phyloP scores from a whole-genome alignment of 2,797 vertebrate genomes.

The Gambusia yucatana region DNA sequence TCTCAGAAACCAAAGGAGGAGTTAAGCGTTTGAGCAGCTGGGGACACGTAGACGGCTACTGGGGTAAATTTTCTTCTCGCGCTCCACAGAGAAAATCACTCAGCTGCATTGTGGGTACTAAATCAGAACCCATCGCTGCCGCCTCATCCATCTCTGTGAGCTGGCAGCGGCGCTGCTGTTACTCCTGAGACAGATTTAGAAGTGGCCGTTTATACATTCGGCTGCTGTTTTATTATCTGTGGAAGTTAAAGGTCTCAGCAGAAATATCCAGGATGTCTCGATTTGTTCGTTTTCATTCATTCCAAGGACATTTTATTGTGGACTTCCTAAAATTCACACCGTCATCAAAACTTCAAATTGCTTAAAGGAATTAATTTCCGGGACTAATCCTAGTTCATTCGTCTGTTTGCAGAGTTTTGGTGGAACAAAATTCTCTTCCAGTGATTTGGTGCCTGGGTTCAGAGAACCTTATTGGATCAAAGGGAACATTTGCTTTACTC shows the following conservation, averaged over 20 bases:
- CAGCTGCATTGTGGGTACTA: slow-evolving; percentile 55
- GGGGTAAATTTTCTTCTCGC: slow-evolving; percentile 13
- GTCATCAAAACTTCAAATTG: not conserved
- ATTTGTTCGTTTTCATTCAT: slow-evolving; percentile 17
- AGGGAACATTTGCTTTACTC: not conserved
- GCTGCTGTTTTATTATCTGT: slow-evolving; percentile 22
- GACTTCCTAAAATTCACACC: not conserved
- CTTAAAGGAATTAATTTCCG: slow-evolving; percentile 9
- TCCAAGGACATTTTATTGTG: not conserved
- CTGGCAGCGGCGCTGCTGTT: slow-evolving; percentile 25
- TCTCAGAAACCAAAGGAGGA: slow-evolving; percentile 44
- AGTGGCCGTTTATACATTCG: slow-evolving; percentile 8
- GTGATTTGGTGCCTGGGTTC: not conserved
- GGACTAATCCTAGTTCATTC: not conserved
- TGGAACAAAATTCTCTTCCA: not conserved
- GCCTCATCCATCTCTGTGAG: slow-evolving; percentile 60
- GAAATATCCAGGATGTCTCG: slow-evolving; percentile 1
- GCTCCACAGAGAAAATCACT: slow-evolving; percentile 63
- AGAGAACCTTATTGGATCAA: not conserved
- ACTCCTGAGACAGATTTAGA: slow-evolving; percentile 29
- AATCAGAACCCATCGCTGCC: slow-evolving; percentile 54
- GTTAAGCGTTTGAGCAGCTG: slow-evolving; percentile 46
- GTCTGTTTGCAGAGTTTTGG: slow-evolving; percentile 10
- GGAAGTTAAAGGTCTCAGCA: slow-evolving; percentile 5
- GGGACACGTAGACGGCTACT: not conserved